Evolutionary conservation across 2,888 invertebrate genomes (phyloP).

Genomic region (Apamea anceps): DNA sequence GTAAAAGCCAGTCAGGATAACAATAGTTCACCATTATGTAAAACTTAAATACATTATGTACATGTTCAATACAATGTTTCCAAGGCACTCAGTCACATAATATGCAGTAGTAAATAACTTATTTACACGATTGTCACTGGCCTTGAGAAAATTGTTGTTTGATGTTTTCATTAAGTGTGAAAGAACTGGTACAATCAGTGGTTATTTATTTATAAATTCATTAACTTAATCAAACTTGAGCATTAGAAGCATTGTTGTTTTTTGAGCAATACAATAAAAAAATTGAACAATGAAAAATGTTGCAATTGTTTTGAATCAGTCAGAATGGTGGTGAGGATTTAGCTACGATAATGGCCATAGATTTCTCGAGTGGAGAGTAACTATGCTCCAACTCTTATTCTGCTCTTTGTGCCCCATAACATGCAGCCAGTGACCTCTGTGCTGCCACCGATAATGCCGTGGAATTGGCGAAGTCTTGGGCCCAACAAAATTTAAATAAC

Average conservation of each 20-base stretch:
- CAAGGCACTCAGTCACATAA: constrained; percentile 9
- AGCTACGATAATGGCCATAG: neutral
- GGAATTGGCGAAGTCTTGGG: too few relatives aligned
- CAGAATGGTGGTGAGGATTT: neutral
- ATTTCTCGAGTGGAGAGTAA: neutral
- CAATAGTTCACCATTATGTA: neutral
- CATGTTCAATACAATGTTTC: constrained; percentile 27
- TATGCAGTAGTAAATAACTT: constrained; percentile 27
- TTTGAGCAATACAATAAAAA: neutral
- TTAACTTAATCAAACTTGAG: constrained; percentile 3
- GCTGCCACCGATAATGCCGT: too few relatives aligned
- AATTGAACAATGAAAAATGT: neutral
- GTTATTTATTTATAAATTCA: constrained; percentile 31
- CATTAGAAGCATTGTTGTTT: neutral
- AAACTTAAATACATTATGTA: constrained; percentile 26
- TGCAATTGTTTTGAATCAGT: neutral
- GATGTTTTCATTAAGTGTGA: constrained; percentile 37
- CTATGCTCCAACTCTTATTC: neutral
- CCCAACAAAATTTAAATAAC: neutral
- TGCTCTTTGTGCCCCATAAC: too few relatives aligned
- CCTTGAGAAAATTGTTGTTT: constrained; percentile 46
- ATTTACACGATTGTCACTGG: constrained; percentile 18
- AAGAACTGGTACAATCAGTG: constrained; percentile 43
- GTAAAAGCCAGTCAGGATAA: neutral
- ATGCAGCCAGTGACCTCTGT: too few relatives aligned